These are phyloP conservation scores for Guaruba guarouba DNA, from an alignment of 2,113 vertebrate species.

Conservation along the genomic window DNA sequence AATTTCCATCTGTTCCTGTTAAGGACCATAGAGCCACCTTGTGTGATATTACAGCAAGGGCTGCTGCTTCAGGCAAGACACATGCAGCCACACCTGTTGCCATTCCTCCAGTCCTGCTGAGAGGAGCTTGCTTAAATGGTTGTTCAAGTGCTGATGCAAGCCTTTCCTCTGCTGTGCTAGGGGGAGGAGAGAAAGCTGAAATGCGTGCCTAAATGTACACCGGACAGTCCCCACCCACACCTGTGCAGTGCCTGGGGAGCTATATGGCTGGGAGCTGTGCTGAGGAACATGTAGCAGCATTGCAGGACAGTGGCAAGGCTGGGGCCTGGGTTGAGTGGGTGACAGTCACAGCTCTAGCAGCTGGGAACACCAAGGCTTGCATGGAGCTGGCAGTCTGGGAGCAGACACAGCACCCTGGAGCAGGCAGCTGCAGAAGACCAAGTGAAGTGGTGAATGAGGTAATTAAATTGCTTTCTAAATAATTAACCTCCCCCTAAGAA, in stretches of 20 bases:
- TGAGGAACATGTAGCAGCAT: not conserved
- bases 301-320: not conserved
- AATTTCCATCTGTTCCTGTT: not conserved
- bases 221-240: not conserved
- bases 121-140: not conserved
- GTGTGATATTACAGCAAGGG: not conserved
- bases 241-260: not conserved
- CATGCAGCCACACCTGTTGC: not conserved
- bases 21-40: not conserved
- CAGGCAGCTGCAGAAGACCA: not conserved
- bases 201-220: not conserved
- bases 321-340: not conserved
- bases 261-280: not conserved
- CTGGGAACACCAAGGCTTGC: not conserved
- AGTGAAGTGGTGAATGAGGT: not conserved
- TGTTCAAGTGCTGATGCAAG: not conserved
- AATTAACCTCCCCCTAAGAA: not conserved
- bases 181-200: not conserved
- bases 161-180: not conserved
- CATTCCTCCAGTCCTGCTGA: not conserved
- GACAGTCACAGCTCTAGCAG: not conserved
- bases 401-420: not conserved
- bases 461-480: not conserved
- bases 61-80: not conserved
- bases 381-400: not conserved